These are phyloP conservation scores for Arctopsyche grandis DNA, from an alignment of 1,140 invertebrate species.

Conservation along the genomic window DNA sequence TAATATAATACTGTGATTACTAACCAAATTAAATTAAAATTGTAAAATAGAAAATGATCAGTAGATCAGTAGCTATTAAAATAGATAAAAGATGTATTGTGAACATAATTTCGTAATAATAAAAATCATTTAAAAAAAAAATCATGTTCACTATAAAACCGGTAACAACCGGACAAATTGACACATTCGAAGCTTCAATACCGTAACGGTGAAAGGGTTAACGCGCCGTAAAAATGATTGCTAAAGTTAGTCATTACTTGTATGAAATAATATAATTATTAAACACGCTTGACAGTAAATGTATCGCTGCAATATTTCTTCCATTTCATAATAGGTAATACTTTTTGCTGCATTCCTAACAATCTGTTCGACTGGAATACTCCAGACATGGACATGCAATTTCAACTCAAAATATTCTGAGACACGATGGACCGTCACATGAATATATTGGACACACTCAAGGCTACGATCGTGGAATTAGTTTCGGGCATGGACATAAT, in stretches of 20 bases:
- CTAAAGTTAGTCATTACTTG: conserved; percentile 44
- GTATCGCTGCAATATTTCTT: background rate
- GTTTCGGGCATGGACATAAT: conserved; percentile 34
- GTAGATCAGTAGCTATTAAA: too few relatives aligned
- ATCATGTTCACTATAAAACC: conserved; percentile 50
- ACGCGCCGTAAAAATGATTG: conserved; percentile 45
- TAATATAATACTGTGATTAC: too few relatives aligned
- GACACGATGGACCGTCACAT: conserved; percentile 51
- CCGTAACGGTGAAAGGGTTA: conserved; percentile 41
- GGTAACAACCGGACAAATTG: conserved; percentile 35
- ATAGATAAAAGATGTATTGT: too few relatives aligned
- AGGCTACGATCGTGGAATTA: conserved; percentile 13
- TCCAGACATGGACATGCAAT: conserved; percentile 15
- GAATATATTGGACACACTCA: conserved; percentile 40
- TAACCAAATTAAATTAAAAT: too few relatives aligned
- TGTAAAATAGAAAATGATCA: too few relatives aligned
- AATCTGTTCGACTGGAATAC: conserved; percentile 9
- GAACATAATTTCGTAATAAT: too few relatives aligned
- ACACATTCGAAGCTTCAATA: conserved; percentile 41
- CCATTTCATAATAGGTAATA: conserved; percentile 27
- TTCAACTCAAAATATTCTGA: conserved; percentile 47
- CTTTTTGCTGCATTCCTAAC: conserved; percentile 41
- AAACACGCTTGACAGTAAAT: background rate
- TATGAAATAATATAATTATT: background rate
- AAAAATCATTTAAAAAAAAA: too few relatives aligned